phyloP scores from a whole-genome alignment of 2,113 vertebrate species.

The Fulmarus glacialis region DNA sequence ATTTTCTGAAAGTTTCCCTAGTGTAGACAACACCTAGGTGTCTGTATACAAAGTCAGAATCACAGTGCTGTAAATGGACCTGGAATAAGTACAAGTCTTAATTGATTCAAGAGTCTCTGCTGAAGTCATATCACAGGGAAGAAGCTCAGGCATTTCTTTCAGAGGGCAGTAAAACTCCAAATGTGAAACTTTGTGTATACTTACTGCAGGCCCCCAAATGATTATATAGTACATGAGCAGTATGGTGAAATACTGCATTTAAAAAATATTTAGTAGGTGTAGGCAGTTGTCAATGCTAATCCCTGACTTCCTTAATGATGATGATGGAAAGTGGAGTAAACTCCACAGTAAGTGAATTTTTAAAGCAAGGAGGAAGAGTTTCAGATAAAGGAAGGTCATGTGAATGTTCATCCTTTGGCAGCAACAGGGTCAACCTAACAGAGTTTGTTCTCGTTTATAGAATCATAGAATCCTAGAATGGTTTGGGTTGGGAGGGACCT shows the following conservation, averaged over 20 bases:
- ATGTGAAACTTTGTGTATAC: not conserved
- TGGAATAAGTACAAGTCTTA: not conserved
- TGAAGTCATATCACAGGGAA: not conserved
- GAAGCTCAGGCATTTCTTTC: conserved; percentile 21
- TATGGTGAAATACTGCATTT: not conserved
- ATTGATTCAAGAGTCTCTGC: not conserved
- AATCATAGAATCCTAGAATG: not conserved
- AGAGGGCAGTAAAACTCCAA: not conserved
- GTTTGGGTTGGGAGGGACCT: not conserved
- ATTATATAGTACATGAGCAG: not conserved
- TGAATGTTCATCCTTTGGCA: not conserved
- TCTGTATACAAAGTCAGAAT: not conserved
- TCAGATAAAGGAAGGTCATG: not conserved
- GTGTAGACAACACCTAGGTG: not conserved
- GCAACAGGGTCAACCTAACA: not conserved
- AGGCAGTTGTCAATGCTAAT: not conserved
- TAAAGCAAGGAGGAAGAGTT: not conserved
- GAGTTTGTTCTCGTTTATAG: not conserved
- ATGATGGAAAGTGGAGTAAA: not conserved
- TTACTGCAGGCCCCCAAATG: not conserved
- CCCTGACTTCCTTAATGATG: not conserved
- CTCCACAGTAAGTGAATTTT: not conserved
- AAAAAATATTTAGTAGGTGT: not conserved
- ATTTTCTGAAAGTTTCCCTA: not conserved
- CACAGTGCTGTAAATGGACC: not conserved